Conservation (phyloP, 2,113 vertebrate genomes). For the Bufo gargarizans region DNA sequence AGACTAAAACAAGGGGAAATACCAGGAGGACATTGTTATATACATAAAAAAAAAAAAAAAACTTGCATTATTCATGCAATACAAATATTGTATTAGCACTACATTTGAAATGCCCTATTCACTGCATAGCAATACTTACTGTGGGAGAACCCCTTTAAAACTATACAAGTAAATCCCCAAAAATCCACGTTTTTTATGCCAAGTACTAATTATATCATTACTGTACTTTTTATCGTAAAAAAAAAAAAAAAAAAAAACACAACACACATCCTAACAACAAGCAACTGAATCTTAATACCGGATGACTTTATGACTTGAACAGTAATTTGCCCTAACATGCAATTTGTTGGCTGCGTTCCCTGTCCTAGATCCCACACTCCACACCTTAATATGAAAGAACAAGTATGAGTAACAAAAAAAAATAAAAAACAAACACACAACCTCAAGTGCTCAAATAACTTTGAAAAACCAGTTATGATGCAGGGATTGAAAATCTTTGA, state of each 20-base stretch:
- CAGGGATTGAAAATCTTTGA: constrained; percentile 17
- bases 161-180: background rate
- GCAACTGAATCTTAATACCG: background rate
- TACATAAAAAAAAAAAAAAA: no score
- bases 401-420: background rate
- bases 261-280: background rate
- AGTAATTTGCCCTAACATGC: constrained; percentile 30
- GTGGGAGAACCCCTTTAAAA: no score
- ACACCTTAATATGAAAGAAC: constrained; percentile 37
- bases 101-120: no score
- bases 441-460: constrained; percentile 9
- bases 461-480: constrained; percentile 43
- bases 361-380: background rate
- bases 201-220: constrained; percentile 4
- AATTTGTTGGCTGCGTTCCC: background rate
- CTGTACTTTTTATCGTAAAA: background rate
- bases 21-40: no score
- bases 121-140: no score
- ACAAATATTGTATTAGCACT: no score
- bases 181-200: background rate
- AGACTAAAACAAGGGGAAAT: no score
- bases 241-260: background rate
- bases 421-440: constrained; percentile 1
- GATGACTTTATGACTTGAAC: constrained; percentile 5
- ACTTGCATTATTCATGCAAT: no score